Evolutionary conservation across 2,113 vertebrate genomes (phyloP).

Genomic region (Dissostichus mawsoni): DNA sequence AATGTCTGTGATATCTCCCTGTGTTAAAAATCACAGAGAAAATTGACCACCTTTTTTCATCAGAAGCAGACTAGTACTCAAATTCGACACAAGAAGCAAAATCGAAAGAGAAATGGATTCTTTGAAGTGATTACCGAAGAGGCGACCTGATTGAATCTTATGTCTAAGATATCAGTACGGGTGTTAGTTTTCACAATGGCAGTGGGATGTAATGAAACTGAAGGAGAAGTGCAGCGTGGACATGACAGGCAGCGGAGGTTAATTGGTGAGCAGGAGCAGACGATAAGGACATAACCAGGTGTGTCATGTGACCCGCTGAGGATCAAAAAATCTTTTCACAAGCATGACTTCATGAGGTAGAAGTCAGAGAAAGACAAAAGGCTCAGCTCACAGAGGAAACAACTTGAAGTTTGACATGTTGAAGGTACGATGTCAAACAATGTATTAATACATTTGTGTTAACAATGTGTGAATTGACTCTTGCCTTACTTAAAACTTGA

Average conservation of each 20-base stretch:
- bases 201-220: constrained; percentile 44
- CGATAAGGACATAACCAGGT: constrained; percentile 31
- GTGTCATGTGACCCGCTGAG: background rate
- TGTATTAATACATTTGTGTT: too few relatives aligned
- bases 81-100: constrained; percentile 3
- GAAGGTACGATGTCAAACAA: background rate
- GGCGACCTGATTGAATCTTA: background rate
- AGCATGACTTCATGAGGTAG: background rate
- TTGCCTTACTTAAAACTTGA: too few relatives aligned
- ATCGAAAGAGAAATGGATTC: background rate
- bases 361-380: background rate
- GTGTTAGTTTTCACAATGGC: constrained; percentile 3
- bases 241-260: constrained; percentile 15
- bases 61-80: background rate
- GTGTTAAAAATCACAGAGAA: background rate
- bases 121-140: background rate
- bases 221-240: constrained; percentile 29
- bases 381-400: background rate
- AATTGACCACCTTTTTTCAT: background rate
- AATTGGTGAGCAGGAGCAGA: constrained; percentile 26
- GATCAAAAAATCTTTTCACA: background rate
- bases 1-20: background rate
- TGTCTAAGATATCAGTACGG: background rate
- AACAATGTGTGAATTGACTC: too few relatives aligned
- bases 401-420: background rate